Evolutionary conservation across 1,140 invertebrate genomes (phyloP).

Genomic region (Piezodorus guildinii): DNA sequence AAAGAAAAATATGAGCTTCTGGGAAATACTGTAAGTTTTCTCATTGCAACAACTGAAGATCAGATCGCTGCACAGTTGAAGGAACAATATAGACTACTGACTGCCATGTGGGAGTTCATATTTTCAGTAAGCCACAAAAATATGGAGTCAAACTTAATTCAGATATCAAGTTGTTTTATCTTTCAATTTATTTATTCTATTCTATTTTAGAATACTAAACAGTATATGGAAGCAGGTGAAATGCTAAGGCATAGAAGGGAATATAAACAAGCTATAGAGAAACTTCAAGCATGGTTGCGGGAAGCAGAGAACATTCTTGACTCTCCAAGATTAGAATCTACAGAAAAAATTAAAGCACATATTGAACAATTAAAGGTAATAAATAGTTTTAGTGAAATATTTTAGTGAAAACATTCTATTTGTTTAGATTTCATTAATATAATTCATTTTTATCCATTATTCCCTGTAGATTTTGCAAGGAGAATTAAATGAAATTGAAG

Average conservation of each 20-base stretch:
- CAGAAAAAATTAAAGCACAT: constrained; percentile 64
- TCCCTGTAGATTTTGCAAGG: constrained; percentile 45
- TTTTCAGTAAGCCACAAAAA: constrained; percentile 45
- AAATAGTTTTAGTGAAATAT: no score
- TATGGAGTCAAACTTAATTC: neutral
- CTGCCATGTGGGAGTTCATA: constrained; percentile 65
- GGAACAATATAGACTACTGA: constrained; percentile 56
- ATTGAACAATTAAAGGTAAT: constrained; percentile 62
- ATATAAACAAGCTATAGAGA: constrained; percentile 62
- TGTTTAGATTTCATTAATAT: no score
- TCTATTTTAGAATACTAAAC: constrained; percentile 47
- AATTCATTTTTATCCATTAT: neutral
- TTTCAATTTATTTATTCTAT: neutral
- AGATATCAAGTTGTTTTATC: no score
- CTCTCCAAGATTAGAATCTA: constrained; percentile 53
- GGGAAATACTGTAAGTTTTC: constrained; percentile 73
- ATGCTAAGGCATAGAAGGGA: constrained; percentile 68
- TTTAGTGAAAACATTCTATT: no score
- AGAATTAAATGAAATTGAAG: constrained; percentile 77
- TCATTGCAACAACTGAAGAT: constrained; percentile 76
- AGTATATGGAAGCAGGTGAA: constrained; percentile 79
- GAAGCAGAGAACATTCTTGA: constrained; percentile 59
- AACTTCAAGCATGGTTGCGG: constrained; percentile 65
- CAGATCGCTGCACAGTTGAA: constrained; percentile 63
- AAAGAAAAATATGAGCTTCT: constrained; percentile 75